Evolutionary conservation across 2,888 invertebrate genomes (phyloP).

Genomic region (Rhamnusium bicolor): DNA sequence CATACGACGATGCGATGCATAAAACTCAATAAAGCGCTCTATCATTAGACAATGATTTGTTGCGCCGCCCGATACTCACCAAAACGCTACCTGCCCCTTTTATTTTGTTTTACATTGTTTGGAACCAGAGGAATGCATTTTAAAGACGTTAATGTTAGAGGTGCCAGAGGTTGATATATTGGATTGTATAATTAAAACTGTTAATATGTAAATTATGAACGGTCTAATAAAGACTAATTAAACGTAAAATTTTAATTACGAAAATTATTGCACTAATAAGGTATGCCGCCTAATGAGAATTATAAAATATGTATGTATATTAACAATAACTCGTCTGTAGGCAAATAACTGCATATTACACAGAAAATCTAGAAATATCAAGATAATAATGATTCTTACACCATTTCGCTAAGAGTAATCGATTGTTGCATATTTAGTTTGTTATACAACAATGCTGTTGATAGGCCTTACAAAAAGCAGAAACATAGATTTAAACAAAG

Average conservation of each 20-base stretch:
- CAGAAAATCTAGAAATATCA: too few relatives aligned
- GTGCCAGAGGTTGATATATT: constrained; percentile 7
- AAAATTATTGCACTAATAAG: not conserved
- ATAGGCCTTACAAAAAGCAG: too few relatives aligned
- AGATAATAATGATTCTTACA: too few relatives aligned
- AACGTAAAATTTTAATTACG: not conserved
- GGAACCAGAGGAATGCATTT: constrained; percentile 37
- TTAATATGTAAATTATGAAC: constrained; percentile 21
- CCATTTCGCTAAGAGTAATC: too few relatives aligned
- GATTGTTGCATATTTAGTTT: too few relatives aligned
- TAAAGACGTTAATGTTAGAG: constrained; percentile 31
- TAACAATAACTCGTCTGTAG: too few relatives aligned
- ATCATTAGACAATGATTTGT: constrained; percentile 53
- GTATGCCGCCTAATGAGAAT: not conserved
- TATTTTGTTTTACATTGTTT: constrained; percentile 37
- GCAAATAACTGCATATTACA: too few relatives aligned
- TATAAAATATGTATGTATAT: too few relatives aligned
- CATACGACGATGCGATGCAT: not conserved
- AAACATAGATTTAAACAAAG: too few relatives aligned
- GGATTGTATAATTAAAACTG: constrained; percentile 9
- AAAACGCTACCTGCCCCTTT: constrained; percentile 51
- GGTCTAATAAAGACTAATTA: not conserved
- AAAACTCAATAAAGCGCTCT: constrained; percentile 39
- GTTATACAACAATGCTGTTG: too few relatives aligned
- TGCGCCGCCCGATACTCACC: constrained; percentile 50